Evolutionary conservation across 2,888 invertebrate genomes (phyloP).

Genomic region (Patella pellucida): DNA sequence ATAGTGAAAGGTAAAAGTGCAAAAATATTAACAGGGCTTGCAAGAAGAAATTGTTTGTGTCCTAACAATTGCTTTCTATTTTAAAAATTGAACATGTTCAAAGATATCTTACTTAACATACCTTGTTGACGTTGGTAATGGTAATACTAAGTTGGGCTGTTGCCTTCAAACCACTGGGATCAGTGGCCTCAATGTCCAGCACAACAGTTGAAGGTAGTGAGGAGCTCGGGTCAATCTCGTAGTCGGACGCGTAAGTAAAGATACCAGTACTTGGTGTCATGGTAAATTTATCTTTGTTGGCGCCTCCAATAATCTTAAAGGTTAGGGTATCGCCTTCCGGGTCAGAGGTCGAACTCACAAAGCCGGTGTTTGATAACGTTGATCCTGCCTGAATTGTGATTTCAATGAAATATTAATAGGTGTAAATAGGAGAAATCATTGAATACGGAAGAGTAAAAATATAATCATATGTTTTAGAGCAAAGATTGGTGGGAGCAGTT

Average conservation of each 20-base stretch:
- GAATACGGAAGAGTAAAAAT: too few relatives aligned
- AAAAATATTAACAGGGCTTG: too few relatives aligned
- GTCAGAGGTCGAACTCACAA: not conserved
- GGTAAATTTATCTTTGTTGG: not conserved
- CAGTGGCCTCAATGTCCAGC: not conserved
- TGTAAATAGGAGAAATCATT: too few relatives aligned
- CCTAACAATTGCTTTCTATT: too few relatives aligned
- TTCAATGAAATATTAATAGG: not conserved
- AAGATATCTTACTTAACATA: not conserved
- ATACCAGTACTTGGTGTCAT: not conserved
- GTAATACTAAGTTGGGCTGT: not conserved
- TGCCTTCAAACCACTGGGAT: not conserved
- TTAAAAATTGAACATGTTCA: too few relatives aligned
- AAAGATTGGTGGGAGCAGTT: too few relatives aligned
- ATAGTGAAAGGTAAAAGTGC: too few relatives aligned
- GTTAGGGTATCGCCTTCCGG: not conserved
- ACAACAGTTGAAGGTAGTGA: not conserved
- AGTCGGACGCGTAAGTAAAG: not conserved
- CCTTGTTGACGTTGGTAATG: conserved; percentile 6
- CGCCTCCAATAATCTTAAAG: not conserved
- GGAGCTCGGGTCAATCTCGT: not conserved
- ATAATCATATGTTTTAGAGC: too few relatives aligned
- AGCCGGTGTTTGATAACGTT: not conserved
- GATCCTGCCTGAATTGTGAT: not conserved
- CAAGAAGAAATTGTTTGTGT: too few relatives aligned